Base-by-base conservation (phyloP, 2,113 vertebrate species). In the Macquaria ambigua region DNA sequence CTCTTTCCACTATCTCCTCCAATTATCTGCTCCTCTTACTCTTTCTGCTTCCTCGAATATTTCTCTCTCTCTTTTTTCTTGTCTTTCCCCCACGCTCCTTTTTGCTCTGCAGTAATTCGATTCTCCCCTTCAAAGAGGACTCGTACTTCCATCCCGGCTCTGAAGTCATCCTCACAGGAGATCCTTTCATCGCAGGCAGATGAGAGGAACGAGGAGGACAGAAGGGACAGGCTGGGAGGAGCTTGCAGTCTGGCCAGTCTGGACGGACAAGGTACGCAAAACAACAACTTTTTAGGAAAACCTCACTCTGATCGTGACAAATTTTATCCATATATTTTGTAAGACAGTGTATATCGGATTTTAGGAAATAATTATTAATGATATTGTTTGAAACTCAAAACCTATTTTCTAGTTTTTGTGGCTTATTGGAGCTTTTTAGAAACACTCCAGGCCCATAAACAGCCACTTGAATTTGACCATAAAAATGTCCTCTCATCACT, bases 111-210 rank as follows among this genome's bases (percentile, higher is more conserved):
- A 99, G 98, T 96, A 81, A 92, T 98, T 91, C 97, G 96, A 89
- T 96, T 96, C 80, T 99, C 98, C 20, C 98, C 98, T 53, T 98
- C 97, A 88, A 99, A 98, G 94, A 97, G 97, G 91, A 93, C 96
- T 5, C 97, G 97, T 73, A 97, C 97, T 86, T 99, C 98, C 80
- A 98, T 99, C 72, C 95, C 96, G 0, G 96, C 97, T 62, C 94
- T 99, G 79, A 99, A 99, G 93, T 97, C 97, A 2, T 94, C 96
- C 58, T 99, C 98, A 6, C 98, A 99, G 93, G 98, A 99, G 95
- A 94, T 98, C 37, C 95, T 99, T 82, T 97, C 96, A 75, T 95
- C 95, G 0, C 86, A 94, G 70, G 95, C 89, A 37, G 97, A 97
- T 68, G 97, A 98, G 34, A 97, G 95, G 95, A 93, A 91, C 14